Evolutionary conservation across 2,113 vertebrate genomes (phyloP), one percentile per base, ranked within the genome.

Genomic region (Lagopus leucura): DNA sequence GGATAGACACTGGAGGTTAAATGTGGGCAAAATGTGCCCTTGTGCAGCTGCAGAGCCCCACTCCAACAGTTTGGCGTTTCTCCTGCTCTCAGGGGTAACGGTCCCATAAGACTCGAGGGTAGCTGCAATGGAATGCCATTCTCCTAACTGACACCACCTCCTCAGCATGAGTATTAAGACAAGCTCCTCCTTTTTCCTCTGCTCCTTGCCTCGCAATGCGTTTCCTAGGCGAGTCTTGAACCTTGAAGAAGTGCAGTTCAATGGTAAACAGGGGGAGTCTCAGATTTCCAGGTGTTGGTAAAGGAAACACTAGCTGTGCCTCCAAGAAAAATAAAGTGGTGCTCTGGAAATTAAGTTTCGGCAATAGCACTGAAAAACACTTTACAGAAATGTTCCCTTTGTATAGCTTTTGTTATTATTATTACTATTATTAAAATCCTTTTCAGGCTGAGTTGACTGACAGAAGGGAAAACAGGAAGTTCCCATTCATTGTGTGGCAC

Each of bases 321-420:
- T 52, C 73, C 69, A 82, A 63, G 87, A 75, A 82, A 78, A 87
- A 82, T 69, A 28, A 82, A 94, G 50, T 58, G 34, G 42, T 32
- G 52, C 38, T 87, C 83, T 57, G 61, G 86, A 94, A 92, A 86
- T 94, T 55, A 88, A 67, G 40, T 88, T 92, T 63, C 42, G 64
- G 32, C 4, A 2, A 54, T 13, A 69, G 40, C 65, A 75, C 57
- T 95, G 90, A 89, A 89, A 92, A 92, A 75, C 70, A 28, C n/a
- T 69, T 92, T 45, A 57, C 21, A 76, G 66, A 92, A 65, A n/a
- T 5, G 30, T 72, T 93, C 19, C 74, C 72, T 90, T 88, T 65
- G 19, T 79, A 42, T 84, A 45, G 25, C 38, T 84, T 84, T 83
- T 78, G 43, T 84, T 75, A 72, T 60, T 84, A 69, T 82, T 81